These are phyloP conservation scores for Discoglossus pictus DNA, from an alignment of 2,797 vertebrate species.

Conservation along the genomic window DNA sequence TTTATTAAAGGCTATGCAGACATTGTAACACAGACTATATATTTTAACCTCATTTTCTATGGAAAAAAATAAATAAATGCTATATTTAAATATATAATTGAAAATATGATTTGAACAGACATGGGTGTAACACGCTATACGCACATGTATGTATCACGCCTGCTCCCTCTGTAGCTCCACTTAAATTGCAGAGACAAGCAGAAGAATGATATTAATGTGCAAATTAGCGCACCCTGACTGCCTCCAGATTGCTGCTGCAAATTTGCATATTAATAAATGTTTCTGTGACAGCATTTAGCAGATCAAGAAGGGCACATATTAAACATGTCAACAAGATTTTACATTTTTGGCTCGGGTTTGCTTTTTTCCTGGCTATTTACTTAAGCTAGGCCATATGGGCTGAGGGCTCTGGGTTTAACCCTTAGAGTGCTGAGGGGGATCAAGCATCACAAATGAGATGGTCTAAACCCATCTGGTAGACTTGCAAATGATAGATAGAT, in stretches of 20 bases:
- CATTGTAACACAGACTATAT: too few species aligned
- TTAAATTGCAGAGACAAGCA: slow-evolving; percentile 65
- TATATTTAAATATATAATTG: slow-evolving; percentile 17
- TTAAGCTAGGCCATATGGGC: slow-evolving; percentile 23
- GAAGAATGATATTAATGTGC: slow-evolving; percentile 81
- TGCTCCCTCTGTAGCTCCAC: slow-evolving; percentile 34
- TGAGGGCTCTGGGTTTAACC: background rate
- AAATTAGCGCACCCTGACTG: slow-evolving; percentile 78
- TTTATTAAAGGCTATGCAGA: too few species aligned
- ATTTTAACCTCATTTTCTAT: too few species aligned
- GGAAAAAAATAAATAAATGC: slow-evolving; percentile 10
- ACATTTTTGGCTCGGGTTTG: slow-evolving; percentile 56
- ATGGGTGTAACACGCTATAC: too few species aligned
- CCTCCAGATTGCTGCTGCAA: slow-evolving; percentile 76
- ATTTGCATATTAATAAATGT: slow-evolving; percentile 83
- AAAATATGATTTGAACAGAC: too few species aligned
- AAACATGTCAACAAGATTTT: slow-evolving; percentile 64
- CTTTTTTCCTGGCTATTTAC: slow-evolving; percentile 19
- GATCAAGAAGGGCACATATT: slow-evolving; percentile 72
- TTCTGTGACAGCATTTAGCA: slow-evolving; percentile 76
- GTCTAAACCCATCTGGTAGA: too few species aligned
- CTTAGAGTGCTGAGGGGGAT: background rate
- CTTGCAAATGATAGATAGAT: background rate
- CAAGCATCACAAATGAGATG: too few species aligned
- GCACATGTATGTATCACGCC: background rate